Base-by-base conservation (phyloP, 2,888 invertebrate species). In the Ennomos erosarius region DNA sequence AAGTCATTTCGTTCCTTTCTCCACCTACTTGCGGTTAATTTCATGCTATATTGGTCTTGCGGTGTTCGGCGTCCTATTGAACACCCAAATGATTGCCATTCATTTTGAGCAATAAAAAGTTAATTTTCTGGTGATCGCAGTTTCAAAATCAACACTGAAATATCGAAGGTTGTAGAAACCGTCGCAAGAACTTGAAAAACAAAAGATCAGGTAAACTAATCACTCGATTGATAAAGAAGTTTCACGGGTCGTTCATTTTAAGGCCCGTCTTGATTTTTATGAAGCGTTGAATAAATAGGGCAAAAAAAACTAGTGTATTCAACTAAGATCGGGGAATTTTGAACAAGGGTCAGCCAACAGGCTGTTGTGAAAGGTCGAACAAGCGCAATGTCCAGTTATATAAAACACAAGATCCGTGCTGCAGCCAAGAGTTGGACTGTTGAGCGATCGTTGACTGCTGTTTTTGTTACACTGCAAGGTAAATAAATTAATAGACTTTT, bases 361-460 rank as follows among this genome's bases (percentile, higher is more conserved):
- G 43, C n/a, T 12, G 47, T 90, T 90, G 87, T 80, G 88, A 86
- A 88, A 91, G 76, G 82, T 47, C 50, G 62, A 64, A 57, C 54
- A 68, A 64, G 69, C 75, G 88, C 90, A 87, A 89, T 76, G 75
- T 67, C 68, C 64, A 74, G 84, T 89, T 90, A 90, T 91, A 91
- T 90, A 91, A 91, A 90, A 84, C 79, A 87, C 81, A 82, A 71
- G 81, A 79, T 70, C 77, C 73, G 73, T 64, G 69, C 67, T 51
- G 66, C 71, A 70, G 67, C 69, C 68, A 75, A 75, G 82, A 87
- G 81, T 87, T 81, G 68, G 68, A 71, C 70, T 74, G 73, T 75
- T 76, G 75, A 72, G 72, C 70, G 69, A 68, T 71, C 70, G 73
- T 68, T 61, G 73, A 76, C 71, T 68, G 74, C 70, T 65, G 73